Percentiles rank a stretch among this genome's conserved stretches.
These are phyloP conservation scores for Gobius niger DNA, from an alignment of 2,113 vertebrate species.

Conservation along the genomic window DNA sequence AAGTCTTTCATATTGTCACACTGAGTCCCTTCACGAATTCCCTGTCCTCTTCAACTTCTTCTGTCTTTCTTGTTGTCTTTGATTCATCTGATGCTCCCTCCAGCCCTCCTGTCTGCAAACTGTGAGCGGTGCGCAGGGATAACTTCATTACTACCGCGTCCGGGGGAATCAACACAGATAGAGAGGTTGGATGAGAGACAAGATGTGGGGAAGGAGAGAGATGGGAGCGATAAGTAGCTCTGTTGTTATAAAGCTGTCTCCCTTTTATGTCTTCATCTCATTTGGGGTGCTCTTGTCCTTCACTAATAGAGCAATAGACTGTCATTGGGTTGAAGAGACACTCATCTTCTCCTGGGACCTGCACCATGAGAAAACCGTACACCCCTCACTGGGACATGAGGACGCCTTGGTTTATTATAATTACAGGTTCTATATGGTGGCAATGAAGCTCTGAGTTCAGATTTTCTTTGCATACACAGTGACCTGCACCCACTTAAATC, in stretches of 20 bases:
- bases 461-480: too few species aligned
- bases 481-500: too few species aligned
- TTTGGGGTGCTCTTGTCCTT: slow-evolving; percentile 46
- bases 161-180: slow-evolving; percentile 36
- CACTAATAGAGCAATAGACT: slow-evolving; percentile 51
- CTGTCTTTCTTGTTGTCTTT: slow-evolving; percentile 40
- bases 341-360: slow-evolving; percentile 33
- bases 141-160: slow-evolving; percentile 61
- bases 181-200: slow-evolving; percentile 45
- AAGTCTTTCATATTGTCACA: slow-evolving; percentile 24
- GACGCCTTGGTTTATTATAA: background rate
- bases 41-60: slow-evolving; percentile 27
- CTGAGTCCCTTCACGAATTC: slow-evolving; percentile 15
- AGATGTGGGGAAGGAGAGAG: slow-evolving; percentile 7
- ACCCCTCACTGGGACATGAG: slow-evolving; percentile 9
- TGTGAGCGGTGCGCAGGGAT: slow-evolving; percentile 53
- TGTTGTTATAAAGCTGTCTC: slow-evolving; percentile 55
- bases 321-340: slow-evolving; percentile 40
- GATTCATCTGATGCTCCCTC: slow-evolving; percentile 54
- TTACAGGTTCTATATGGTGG: too few species aligned
- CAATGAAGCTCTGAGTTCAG: too few species aligned
- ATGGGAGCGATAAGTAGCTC: slow-evolving; percentile 40
- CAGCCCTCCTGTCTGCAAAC: slow-evolving; percentile 47
- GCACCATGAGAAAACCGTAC: slow-evolving; percentile 19
- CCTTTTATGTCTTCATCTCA: slow-evolving; percentile 53